These are phyloP conservation scores for Gortyna flavago DNA, from an alignment of 2,888 invertebrate species.

Conservation along the genomic window DNA sequence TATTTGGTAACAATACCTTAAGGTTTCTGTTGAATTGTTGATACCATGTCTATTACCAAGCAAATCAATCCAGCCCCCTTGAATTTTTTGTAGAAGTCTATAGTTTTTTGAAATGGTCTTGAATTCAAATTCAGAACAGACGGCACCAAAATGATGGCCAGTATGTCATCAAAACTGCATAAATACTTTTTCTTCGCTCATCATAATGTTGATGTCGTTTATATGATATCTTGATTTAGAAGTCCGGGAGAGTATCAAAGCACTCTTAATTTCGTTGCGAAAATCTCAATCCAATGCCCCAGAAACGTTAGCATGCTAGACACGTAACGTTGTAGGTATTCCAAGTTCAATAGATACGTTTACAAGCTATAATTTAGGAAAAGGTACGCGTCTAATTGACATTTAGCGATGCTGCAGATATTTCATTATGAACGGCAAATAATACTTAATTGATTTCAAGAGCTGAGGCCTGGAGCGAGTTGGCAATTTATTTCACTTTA, in stretches of 20 bases:
- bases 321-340: slow-evolving; percentile 14
- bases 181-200: neutral
- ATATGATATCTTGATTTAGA: no score
- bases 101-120: neutral
- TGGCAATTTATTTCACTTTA: slow-evolving; percentile 78
- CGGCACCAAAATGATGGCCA: neutral
- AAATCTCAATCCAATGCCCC: neutral
- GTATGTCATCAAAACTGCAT: neutral
- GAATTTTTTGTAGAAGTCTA: neutral
- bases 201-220: neutral
- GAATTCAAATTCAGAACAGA: neutral
- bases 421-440: slow-evolving; percentile 67
- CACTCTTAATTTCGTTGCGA: neutral
- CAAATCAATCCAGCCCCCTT: neutral
- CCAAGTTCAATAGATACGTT: slow-evolving; percentile 22
- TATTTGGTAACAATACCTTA: no score
- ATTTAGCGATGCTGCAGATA: slow-evolving; percentile 68
- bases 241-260: neutral
- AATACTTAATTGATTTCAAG: slow-evolving; percentile 73
- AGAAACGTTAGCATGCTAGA: slow-evolving; percentile 14
- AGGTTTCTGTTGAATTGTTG: no score
- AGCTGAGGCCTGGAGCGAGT: slow-evolving; percentile 59
- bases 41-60: no score
- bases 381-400: slow-evolving; percentile 45
- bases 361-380: slow-evolving; percentile 49